Base-by-base conservation (phyloP, 2,888 invertebrate genomes). In the Automeris io region DNA sequence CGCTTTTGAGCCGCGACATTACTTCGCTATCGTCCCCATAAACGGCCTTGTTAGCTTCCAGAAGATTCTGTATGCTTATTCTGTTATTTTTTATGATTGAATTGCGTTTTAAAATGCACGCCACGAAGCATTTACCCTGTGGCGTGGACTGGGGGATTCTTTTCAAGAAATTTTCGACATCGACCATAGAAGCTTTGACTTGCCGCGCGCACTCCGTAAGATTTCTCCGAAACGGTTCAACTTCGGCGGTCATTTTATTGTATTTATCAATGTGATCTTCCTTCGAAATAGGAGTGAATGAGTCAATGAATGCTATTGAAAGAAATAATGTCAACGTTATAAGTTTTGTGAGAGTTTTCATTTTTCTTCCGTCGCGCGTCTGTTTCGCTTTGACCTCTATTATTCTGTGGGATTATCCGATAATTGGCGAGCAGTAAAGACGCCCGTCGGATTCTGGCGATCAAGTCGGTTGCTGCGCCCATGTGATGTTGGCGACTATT, bases 71-170 rank as follows among this genome's bases (percentile, higher is more conserved):
- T 7, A 48, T 52, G 18, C 61, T 59, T 4, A 86, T 64, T 49
- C 78, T 82, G 38, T 86, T 81, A 3, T 74, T 69, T 8, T 54
- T 62, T 44, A 85, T 83, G 2, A 85, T 74, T 0, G 59, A 46
- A 40, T 80, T 85, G 1, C 82, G 57, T 45, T 76, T 83, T 1
- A 85, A 43, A 21, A 85, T 82, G 40, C 85, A 85, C 0, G 85
- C 85, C 1, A 85, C 86, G 42, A 85, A 80, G 34, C 85, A 85
- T 61, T 85, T 83, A 0, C 85, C 85, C 45, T 79, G 65, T 49
- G 66, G 46, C 0, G 73, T 61, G 0, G 62, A 50, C 33, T 82
- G 83, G 0, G 86, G 85, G 23, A 81, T 60, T 33, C 79, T 56
- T 47, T 83, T 82, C 6, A 85, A 46, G 38, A 85, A 85, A 21